Conservation (phyloP, 2,888 invertebrate genomes). For the Pyrocoelia pectoralis region DNA sequence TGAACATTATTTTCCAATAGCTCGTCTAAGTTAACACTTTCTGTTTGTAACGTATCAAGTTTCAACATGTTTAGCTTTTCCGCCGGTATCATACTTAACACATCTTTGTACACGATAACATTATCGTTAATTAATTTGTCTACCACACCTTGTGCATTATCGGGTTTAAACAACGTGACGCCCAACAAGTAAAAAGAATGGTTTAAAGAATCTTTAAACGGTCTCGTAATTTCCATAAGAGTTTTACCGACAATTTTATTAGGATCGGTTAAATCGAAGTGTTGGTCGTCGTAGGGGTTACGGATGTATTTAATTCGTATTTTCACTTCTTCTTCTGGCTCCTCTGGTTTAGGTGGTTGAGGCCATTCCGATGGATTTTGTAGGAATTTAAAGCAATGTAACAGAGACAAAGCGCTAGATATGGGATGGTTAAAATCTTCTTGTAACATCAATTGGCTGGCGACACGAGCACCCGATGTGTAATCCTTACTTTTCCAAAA, state of each 20-base stretch:
- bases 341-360: conserved; percentile 52
- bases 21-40: conserved; percentile 56
- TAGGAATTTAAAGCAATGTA: conserved; percentile 79
- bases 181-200: conserved; percentile 59
- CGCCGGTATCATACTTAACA: conserved; percentile 57
- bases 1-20: conserved; percentile 63
- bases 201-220: conserved; percentile 62
- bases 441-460: conserved; percentile 84
- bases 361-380: conserved; percentile 63
- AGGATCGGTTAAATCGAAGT: conserved; percentile 83
- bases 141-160: conserved; percentile 40
- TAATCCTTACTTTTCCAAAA: conserved; percentile 75
- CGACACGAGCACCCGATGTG: conserved; percentile 77
- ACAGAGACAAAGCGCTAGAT: conserved; percentile 72
- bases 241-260: conserved; percentile 84
- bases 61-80: conserved; percentile 47
- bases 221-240: conserved; percentile 68
- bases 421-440: conserved; percentile 83
- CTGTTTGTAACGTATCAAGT: conserved; percentile 42
- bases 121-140: conserved; percentile 47
- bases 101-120: conserved; percentile 53
- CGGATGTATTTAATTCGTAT: conserved; percentile 80
- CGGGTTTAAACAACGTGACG: conserved; percentile 54
- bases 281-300: conserved; percentile 87
- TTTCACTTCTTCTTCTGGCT: conserved; percentile 60